phyloP scores from a whole-genome alignment of 2,888 invertebrate genomes.

The Microctonus brassicae region DNA sequence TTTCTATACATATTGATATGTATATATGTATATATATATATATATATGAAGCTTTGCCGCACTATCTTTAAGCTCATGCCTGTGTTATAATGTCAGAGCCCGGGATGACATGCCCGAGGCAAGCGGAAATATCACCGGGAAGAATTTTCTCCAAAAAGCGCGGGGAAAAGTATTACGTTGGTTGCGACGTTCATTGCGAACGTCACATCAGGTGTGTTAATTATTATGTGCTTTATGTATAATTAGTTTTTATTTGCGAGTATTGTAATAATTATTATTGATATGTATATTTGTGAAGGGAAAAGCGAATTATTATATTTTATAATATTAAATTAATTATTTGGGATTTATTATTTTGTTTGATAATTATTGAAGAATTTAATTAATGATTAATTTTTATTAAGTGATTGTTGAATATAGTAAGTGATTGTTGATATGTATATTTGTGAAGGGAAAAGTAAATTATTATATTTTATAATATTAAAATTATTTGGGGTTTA shows the following conservation, averaged over 20 bases:
- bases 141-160: slow-evolving; percentile 69
- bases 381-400: too few relatives aligned
- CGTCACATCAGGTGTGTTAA: slow-evolving; percentile 55
- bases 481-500: too few relatives aligned
- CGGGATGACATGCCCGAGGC: slow-evolving; percentile 67
- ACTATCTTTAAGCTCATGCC: slow-evolving; percentile 40
- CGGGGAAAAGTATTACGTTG: slow-evolving; percentile 69
- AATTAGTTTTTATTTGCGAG: not conserved
- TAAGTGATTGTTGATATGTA: too few relatives aligned
- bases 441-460: too few relatives aligned
- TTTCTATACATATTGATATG: not conserved
- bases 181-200: slow-evolving; percentile 65
- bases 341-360: too few relatives aligned
- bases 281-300: too few relatives aligned
- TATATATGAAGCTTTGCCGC: slow-evolving; percentile 27
- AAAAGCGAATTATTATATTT: too few relatives aligned
- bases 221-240: not conserved
- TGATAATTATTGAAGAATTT: too few relatives aligned
- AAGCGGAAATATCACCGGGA: slow-evolving; percentile 61
- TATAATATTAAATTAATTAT: too few relatives aligned
- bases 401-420: too few relatives aligned
- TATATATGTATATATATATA: not conserved
- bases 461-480: too few relatives aligned
- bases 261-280: too few relatives aligned
- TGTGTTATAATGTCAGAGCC: slow-evolving; percentile 44